Evolutionary conservation across 2,113 vertebrate species (phyloP), one percentile per base, ranked within the genome.

Genomic region (Passer domesticus): DNA sequence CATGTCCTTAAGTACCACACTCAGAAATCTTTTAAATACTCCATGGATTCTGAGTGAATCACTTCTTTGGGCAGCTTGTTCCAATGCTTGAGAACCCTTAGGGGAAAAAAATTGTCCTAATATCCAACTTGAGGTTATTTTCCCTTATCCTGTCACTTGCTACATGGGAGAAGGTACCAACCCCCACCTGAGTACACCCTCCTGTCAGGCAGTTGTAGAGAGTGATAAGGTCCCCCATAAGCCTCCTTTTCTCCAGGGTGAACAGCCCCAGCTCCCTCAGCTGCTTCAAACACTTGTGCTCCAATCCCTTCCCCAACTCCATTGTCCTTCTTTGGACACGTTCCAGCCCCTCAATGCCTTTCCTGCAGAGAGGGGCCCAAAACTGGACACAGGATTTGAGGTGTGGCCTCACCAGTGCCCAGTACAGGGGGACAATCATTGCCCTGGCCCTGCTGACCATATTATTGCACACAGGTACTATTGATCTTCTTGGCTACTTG

Each of bases 271-370:
- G 23, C 10, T 81, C 23, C 60, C 16, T 15, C 52, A 67, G 28
- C 15, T 82, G 39, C 33, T 60, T 25, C 44, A 58, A 13, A 31
- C 7, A 39, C 4, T 19, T 37, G 27, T 67, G 39, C 19, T 46
- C 23, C 60, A 30, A 22, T 1, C 19, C 23, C 27, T 74, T 46
- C 22, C 6, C 6, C 44, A 59, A 0, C 13, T n/a, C 16, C 3
- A 1, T 1, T 53, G 24, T 0, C 22, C 18, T 39, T 37, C 37
- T 59, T 19, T 67, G 60, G 13, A 24, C 19, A 4, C 0, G 0
- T 0, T 67, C 15, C 33, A 59, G 12, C 33, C 1, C 44, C 44
- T 59, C 77, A 39, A 6, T 11, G 13, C 2, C 13, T 39, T 44
- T 74, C 13, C 5, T 28, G 10, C 5, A 20, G 37, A 37, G 44